Percentiles rank a stretch among this genome's conserved stretches.
phyloP scores from a whole-genome alignment of 1,140 invertebrate genomes.

The Micrasema minimum region DNA sequence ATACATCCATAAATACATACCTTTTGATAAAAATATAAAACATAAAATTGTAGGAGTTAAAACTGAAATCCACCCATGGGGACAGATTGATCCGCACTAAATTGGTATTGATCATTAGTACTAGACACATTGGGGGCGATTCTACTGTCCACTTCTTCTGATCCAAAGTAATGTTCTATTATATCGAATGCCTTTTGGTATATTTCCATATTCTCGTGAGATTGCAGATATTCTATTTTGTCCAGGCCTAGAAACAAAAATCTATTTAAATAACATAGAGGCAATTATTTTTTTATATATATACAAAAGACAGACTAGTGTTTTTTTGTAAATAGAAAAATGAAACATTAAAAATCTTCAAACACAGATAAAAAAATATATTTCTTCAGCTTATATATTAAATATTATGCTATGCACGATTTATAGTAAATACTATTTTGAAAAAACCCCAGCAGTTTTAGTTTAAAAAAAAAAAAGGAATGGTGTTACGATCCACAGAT shows the following conservation, averaged over 20 bases:
- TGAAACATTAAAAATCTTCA: too few relatives aligned
- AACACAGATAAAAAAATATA: too few relatives aligned
- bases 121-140: slow-evolving; percentile 83
- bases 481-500: too few relatives aligned
- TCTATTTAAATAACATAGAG: neutral
- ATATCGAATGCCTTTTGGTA: slow-evolving; percentile 97
- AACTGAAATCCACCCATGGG: slow-evolving; percentile 85
- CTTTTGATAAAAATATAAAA: slow-evolving; percentile 5
- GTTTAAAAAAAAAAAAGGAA: too few relatives aligned
- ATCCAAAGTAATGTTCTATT: slow-evolving; percentile 94
- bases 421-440: too few relatives aligned
- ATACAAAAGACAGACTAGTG: too few relatives aligned
- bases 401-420: too few relatives aligned
- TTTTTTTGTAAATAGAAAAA: too few relatives aligned
- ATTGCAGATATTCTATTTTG: slow-evolving; percentile 97
- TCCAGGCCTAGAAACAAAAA: slow-evolving; percentile 80
- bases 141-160: slow-evolving; percentile 86
- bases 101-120: slow-evolving; percentile 82
- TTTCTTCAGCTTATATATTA: too few relatives aligned
- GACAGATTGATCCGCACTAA: slow-evolving; percentile 76
- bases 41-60: slow-evolving; percentile 62
- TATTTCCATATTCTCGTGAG: slow-evolving; percentile 95
- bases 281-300: too few relatives aligned
- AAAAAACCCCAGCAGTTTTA: too few relatives aligned
- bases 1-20: too few relatives aligned